Conservation (phyloP, 2,888 invertebrate genomes). For the Euzophera pinguis region DNA sequence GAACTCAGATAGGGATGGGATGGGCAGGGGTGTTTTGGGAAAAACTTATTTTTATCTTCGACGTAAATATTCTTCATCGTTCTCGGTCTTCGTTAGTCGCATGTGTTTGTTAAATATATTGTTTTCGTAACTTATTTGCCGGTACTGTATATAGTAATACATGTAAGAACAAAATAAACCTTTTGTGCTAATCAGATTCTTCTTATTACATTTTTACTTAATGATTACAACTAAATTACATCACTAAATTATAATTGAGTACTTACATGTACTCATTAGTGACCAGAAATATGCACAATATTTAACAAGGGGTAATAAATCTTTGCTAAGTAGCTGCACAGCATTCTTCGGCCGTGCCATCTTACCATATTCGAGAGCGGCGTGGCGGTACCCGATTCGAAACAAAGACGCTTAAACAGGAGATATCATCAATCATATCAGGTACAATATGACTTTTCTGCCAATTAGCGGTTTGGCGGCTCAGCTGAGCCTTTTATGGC, state of each 20-base stretch:
- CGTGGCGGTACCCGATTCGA: conserved; percentile 2
- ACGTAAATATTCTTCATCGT: background rate
- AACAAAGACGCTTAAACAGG: conserved; percentile 17
- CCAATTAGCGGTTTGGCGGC: conserved; percentile 64
- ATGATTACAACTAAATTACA: background rate
- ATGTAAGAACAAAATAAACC: no score
- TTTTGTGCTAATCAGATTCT: no score
- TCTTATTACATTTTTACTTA: background rate
- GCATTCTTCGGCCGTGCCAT: conserved; percentile 4
- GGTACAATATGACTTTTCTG: conserved; percentile 56
- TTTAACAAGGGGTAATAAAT: conserved; percentile 4
- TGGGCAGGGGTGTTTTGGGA: conserved; percentile 11
- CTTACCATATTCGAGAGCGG: conserved; percentile 3
- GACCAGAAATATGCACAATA: background rate
- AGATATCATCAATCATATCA: conserved; percentile 47
- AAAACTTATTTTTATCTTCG: conserved; percentile 2
- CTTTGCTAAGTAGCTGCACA: background rate
- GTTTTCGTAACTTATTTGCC: no score
- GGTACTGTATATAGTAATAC: no score
- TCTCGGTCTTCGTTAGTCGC: no score
- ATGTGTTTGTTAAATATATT: no score
- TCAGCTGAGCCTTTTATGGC: conserved; percentile 40
- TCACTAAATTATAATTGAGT: background rate
- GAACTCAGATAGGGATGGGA: conserved; percentile 34
- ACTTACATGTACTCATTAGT: background rate